Base-by-base conservation (phyloP, 1,140 invertebrate species). In the Tetragnatha versicolor region DNA sequence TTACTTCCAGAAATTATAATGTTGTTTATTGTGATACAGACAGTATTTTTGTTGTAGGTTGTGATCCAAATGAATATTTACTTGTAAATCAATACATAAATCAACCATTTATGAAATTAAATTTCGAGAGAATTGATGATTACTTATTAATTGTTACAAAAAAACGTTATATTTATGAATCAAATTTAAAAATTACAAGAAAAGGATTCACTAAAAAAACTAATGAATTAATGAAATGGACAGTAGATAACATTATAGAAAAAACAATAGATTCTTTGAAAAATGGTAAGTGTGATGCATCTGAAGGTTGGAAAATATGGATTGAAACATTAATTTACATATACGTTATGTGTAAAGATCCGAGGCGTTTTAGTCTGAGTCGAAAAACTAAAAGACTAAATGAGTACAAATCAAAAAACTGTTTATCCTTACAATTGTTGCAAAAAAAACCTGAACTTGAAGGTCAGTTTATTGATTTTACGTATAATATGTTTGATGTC, bases 111-210 rank as follows among this genome's bases (percentile, higher is more conserved):
- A 68, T 68, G 42, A 47, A 9, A 47, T 27, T 68, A 0, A 10
- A n/a, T n/a, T 68, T 29, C 22, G 63, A 68, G 10, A 35, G 49
- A 49, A 17, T 47, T 6, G 49, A 47, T 39, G 25, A 17, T 9
- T 47, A 68, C 22, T 68, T 68, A 33, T 29, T 68, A 20, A 45
- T 68, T 17, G 49, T 68, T 47, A 47, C 63, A 0, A 68, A 68
- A 49, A 68, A 68, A 31, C 39, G 63, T n/a, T 68, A 68, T 31
- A 68, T 68, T 31, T 68, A 49, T 47, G 63, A 68, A 49, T 9
- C 1, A 1, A 29, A 29, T 7, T 9, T 9, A 0, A 45, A 47
- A 25, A 6, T 47, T 4, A 47, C 25, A 9, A 68, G 39, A 0
- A 68, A 47, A 31, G 63, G 63, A 5, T 68, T 68, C 33, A 45